Evolutionary conservation across 1,140 invertebrate genomes (phyloP).

Genomic region (Scaptomyza graminum): DNA sequence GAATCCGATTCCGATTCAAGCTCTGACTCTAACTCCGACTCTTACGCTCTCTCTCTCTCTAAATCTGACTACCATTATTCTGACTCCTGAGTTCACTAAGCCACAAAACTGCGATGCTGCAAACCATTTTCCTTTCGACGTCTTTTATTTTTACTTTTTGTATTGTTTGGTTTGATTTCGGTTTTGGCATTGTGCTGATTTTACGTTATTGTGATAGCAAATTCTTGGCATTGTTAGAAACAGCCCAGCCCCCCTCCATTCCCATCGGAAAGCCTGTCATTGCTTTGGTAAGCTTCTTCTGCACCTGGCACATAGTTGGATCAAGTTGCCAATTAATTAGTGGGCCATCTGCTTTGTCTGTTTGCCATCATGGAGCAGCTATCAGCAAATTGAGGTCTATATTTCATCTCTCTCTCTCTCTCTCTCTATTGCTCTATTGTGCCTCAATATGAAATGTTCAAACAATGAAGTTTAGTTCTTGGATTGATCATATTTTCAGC

Average conservation of each 20-base stretch:
- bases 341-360: not conserved
- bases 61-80: not conserved
- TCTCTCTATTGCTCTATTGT: too few relatives aligned
- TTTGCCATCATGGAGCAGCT: not conserved
- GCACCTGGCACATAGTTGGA: not conserved
- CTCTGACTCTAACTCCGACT: not conserved
- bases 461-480: too few relatives aligned
- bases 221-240: constrained; percentile 11
- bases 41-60: not conserved
- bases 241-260: not conserved
- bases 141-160: not conserved
- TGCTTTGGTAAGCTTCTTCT: not conserved
- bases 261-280: not conserved
- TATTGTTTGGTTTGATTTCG: constrained; percentile 3
- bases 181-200: constrained; percentile 19
- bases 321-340: constrained; percentile 7
- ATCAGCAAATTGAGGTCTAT: not conserved
- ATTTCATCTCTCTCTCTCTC: not conserved
- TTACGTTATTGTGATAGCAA: constrained; percentile 11
- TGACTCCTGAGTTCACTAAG: constrained; percentile 3
- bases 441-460: too few relatives aligned
- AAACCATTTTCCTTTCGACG: not conserved
- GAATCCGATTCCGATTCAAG: not conserved
- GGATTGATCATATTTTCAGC: too few relatives aligned
- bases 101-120: constrained; percentile 17